phyloP scores from a whole-genome alignment of 2,113 vertebrate species.

The pig (Sus scrofa) region DNA sequence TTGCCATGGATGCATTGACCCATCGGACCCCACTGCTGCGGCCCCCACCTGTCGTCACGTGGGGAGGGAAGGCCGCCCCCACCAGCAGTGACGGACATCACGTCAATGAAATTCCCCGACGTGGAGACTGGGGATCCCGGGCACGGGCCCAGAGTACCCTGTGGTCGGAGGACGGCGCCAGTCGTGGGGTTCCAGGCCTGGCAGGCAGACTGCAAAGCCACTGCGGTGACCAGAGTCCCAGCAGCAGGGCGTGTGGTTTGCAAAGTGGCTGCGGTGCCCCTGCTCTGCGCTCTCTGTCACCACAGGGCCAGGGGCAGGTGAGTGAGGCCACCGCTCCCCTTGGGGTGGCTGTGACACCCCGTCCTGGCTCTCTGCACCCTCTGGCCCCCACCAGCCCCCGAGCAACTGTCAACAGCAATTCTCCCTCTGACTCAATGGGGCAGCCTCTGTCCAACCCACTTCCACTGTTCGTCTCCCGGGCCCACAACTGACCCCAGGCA shows the following conservation, averaged over 20 bases:
- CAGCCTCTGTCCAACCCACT: neutral
- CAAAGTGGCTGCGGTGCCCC: accelerated
- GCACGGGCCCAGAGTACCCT: accelerated
- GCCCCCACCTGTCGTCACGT: neutral
- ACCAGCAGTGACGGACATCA: neutral
- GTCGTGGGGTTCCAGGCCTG: neutral
- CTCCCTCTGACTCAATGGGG: neutral
- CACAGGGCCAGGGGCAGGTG: accelerated
- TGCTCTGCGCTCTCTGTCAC: accelerated
- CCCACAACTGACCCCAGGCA: neutral
- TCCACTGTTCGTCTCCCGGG: neutral
- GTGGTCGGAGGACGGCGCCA: accelerated
- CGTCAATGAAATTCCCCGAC: too few species aligned
- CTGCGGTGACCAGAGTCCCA: accelerated
- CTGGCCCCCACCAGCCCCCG: neutral
- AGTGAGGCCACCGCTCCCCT: neutral
- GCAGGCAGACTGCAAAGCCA: too few species aligned
- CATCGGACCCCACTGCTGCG: neutral
- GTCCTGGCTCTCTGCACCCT: accelerated
- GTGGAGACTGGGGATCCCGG: too few species aligned
- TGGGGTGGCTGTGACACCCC: accelerated
- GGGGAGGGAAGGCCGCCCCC: neutral
- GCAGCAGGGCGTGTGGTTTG: accelerated
- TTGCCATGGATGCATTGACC: accelerated
- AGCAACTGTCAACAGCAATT: neutral